Conservation (phyloP, 2,113 vertebrate species). For the Corythornis cristatus region DNA sequence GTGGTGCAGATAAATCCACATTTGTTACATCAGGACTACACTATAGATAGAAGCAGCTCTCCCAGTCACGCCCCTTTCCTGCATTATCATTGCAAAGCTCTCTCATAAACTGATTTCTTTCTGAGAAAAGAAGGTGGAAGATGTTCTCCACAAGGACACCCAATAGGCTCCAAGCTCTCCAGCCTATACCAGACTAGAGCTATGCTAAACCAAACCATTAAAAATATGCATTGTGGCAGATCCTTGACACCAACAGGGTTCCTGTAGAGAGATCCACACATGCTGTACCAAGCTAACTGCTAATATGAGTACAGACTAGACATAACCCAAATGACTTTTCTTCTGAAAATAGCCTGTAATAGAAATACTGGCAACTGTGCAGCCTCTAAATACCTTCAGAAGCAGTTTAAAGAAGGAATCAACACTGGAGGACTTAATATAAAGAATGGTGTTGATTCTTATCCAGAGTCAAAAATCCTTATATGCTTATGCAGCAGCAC, state of each 20-base stretch:
- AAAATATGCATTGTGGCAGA: fast-evolving
- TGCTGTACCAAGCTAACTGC: background rate
- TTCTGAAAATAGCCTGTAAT: background rate
- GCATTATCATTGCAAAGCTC: background rate
- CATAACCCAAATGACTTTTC: background rate
- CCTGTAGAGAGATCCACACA: too few relatives aligned
- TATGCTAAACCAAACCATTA: background rate
- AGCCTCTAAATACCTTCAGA: background rate
- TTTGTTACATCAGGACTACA: background rate
- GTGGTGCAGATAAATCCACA: background rate
- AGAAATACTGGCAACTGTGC: background rate
- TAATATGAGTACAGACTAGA: background rate
- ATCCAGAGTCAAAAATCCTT: background rate
- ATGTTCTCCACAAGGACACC: background rate
- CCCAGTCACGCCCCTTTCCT: background rate
- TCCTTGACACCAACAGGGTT: background rate
- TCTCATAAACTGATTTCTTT: background rate
- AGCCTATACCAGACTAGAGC: background rate
- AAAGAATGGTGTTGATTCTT: background rate
- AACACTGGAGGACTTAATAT: background rate
- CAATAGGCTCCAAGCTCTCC: background rate
- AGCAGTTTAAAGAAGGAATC: background rate
- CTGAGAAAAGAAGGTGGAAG: background rate
- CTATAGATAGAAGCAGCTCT: background rate
- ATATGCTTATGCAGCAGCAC: background rate